These are phyloP conservation scores for Magallana gigas DNA, from an alignment of 1,140 invertebrate species.

Conservation along the genomic window DNA sequence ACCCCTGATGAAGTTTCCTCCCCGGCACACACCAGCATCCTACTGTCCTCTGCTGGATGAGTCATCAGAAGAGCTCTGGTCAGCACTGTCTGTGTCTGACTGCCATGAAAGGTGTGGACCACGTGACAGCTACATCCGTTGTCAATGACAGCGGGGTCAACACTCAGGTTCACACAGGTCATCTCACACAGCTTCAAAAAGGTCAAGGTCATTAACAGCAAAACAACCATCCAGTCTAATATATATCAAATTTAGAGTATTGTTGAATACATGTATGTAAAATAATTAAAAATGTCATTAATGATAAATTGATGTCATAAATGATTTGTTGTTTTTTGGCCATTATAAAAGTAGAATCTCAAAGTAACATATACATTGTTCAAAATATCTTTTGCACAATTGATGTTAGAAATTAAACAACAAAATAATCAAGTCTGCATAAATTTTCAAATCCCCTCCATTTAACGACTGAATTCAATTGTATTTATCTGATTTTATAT, in stretches of 20 bases:
- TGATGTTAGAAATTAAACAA: too few relatives aligned
- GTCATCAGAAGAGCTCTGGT: conserved; percentile 83
- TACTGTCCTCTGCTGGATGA: conserved; percentile 72
- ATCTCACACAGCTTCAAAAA: conserved; percentile 70
- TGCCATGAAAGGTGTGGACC: conserved; percentile 83
- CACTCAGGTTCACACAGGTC: conserved; percentile 56
- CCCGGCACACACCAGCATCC: conserved; percentile 82
- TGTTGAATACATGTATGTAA: too few relatives aligned
- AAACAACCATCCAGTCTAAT: not conserved
- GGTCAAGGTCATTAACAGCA: not conserved
- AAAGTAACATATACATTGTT: too few relatives aligned
- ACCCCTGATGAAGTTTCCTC: conserved; percentile 77
- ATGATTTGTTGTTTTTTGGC: too few relatives aligned
- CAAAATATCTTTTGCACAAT: too few relatives aligned
- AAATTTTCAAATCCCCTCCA: too few relatives aligned
- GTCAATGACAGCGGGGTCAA: conserved; percentile 53
- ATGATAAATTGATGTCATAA: too few relatives aligned
- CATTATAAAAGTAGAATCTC: too few relatives aligned
- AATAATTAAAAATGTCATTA: too few relatives aligned
- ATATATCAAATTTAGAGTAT: not conserved
- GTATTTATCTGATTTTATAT: too few relatives aligned
- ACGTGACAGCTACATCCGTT: conserved; percentile 80
- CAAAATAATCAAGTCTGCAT: too few relatives aligned
- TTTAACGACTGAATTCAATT: too few relatives aligned
- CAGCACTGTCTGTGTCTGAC: conserved; percentile 83